Base-by-base conservation (phyloP, 2,888 invertebrate species). In the Chydorus sphaericus region DNA sequence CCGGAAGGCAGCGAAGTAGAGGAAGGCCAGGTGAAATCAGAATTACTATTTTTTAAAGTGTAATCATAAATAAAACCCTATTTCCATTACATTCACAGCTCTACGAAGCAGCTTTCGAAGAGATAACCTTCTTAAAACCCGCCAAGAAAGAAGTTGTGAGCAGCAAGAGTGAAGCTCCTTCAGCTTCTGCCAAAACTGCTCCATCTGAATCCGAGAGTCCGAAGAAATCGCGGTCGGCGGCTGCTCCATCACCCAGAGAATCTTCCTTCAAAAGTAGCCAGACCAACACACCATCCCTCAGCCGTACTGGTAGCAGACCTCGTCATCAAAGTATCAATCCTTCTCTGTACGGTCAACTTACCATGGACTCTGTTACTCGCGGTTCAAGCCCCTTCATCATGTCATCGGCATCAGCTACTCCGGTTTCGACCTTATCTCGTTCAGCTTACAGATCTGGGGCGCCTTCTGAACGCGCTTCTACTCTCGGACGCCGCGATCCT, bases 1-100 rank as follows among this genome's bases (percentile, higher is more conserved):
- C 81, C 84, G 64, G 82, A 82, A 61, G 80, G 82, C 66, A 74
- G 83, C 85, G 86, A 69, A 84, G 85, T 80, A 64, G 58, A 39
- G 10, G 48, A 31, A 11, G 31, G 48, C 11, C 48, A 31, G 16
- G 37, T 33, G n/a, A 1, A 49, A 7, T 23, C n/a, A 14, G n/a
- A 11, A 23, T 20, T n/a, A 23, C 23, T 49, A 20, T 23, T 39
- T 1, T 11, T 39, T 10, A 2, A 39, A 8, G 18, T 23, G 23
- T 18, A 20, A 20, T 39, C 4, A 16, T 36, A 3, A 36, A 36
- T 4, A n/a, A 36, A 36, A 36, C 14, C 14, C 44, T 3, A 44
- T 8, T 16, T 44, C 28, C 1, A 23, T 18, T 7, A 10, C 33
- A 33, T 33, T 3, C 14, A n/a, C 23, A 56, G 48, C 48, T 57